phyloP scores from a whole-genome alignment of 2,113 vertebrate species.

The Arvicanthis niloticus region DNA sequence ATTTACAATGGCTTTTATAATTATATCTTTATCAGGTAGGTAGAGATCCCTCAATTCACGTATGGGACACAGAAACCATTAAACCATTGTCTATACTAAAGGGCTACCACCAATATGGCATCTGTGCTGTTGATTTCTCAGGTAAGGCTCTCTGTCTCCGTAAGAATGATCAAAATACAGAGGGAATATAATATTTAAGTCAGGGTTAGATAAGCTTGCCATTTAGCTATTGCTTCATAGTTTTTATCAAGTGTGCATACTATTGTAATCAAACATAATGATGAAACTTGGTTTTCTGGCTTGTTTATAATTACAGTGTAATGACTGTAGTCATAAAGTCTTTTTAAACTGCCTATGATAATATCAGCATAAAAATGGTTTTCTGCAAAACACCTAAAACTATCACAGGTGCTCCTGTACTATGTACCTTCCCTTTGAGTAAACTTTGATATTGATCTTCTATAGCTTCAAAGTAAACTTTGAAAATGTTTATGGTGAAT shows the following conservation, averaged over 20 bases:
- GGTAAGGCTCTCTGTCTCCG: conserved; percentile 87
- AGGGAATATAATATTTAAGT: background rate
- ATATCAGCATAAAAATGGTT: conserved; percentile 25
- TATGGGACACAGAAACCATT: conserved; percentile 97
- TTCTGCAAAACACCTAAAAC: background rate
- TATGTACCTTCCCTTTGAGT: background rate
- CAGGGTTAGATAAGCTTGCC: conserved; percentile 1
- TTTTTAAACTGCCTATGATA: conserved; percentile 36
- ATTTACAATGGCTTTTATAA: conserved; percentile 51
- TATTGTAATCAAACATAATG: background rate
- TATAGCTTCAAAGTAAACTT: conserved; percentile 32
- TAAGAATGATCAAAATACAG: conserved; percentile 37
- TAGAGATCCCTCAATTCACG: conserved; percentile 95
- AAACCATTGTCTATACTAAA: conserved; percentile 96
- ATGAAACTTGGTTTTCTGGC: background rate
- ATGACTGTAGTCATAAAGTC: conserved; percentile 20
- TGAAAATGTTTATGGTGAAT: conserved; percentile 38
- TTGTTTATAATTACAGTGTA: conserved; percentile 44
- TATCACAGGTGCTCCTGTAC: background rate
- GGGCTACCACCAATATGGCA: conserved; percentile 96
- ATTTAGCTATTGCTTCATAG: background rate
- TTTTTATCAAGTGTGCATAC: conserved; percentile 6
- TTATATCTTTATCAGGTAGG: conserved; percentile 91
- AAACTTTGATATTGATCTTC: conserved; percentile 9
- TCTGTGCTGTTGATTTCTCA: conserved; percentile 98